Evolutionary conservation across 2,888 invertebrate species (phyloP), one percentile per base, ranked within the genome.

Genomic region (Aphelenchoides bicaudatus): DNA sequence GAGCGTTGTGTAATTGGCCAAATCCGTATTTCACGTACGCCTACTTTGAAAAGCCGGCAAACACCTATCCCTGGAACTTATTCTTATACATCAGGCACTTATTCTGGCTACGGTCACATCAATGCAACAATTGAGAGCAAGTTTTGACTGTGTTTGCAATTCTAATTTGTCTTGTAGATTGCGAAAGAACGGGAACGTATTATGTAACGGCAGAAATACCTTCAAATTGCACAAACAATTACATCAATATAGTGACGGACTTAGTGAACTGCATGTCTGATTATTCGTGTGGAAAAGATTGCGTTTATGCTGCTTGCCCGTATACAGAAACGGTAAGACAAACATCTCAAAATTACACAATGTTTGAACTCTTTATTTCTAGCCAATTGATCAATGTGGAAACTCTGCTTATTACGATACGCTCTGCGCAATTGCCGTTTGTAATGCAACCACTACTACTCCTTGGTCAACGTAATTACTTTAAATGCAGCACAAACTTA

Each of bases 111-210:
- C 43, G 43, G 43, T 25, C 10, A 43, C 23, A 43, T 43, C 43
- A 43, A 43, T 25, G 43, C 43, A n/a, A 43, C 43, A n/a, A 43
- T 43, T 25, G 43, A 43, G n/a, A n/a, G n/a, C n/a, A n/a, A n/a
- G n/a, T n/a, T n/a, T n/a, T n/a, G n/a, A n/a, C n/a, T n/a, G n/a
- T n/a, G n/a, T n/a, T n/a, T n/a, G n/a, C n/a, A n/a, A n/a, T n/a
- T n/a, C n/a, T n/a, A n/a, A n/a, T n/a, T n/a, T n/a, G n/a, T n/a
- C n/a, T n/a, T n/a, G n/a, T n/a, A n/a, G n/a, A n/a, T n/a, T n/a
- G n/a, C n/a, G n/a, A n/a, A n/a, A n/a, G n/a, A n/a, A n/a, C n/a
- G n/a, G n/a, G n/a, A n/a, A n/a, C n/a, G n/a, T n/a, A n/a, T n/a
- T n/a, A n/a, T n/a, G n/a, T n/a, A n/a, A n/a, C n/a, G n/a, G n/a